Evolutionary conservation across 2,888 invertebrate species (phyloP), one percentile per base, ranked within the genome.

Genomic region (Stenurella melanura): DNA sequence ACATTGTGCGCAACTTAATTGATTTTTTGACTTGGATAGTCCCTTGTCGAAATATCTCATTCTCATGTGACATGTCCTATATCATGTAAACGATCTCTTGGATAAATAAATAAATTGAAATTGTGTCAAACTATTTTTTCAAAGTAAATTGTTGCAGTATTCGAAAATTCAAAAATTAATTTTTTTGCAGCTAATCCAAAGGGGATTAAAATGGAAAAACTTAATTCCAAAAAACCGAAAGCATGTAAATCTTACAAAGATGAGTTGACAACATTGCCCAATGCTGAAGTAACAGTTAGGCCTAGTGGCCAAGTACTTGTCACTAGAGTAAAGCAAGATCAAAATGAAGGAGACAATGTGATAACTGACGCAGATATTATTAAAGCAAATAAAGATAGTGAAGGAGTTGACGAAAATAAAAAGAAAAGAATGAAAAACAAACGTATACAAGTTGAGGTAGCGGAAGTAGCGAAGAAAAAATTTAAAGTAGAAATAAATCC

Each of bases 261-360:
- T 82, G 93, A 94, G 86, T 88, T 94, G 38, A 91, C 92, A 12
- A 94, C 94, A 21, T 88, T 91, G 21, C 85, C 89, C 42, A 89
- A 91, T 75, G 88, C 90, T 60, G 89, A 85, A 79, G 93, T 94
- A 0, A 89, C 87, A 73, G 92, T 94, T 2, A 90, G 91, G 78
- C 93, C 93, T 30, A 91, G 91, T 85, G 94, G 94, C 54, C 88
- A 90, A 67, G 91, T 94, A 0, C 88, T 78, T 30, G 81, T 82
- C 0, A 81, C 50, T 7, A 34, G 30, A 34, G 30, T 34, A 34
- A 34, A 34, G 30, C 30, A 34, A 6, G 9, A 12, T 42, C 0
- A 42, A 42, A 12, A 12, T 42, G 42, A 42, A 9, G 12, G 11
- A 12, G 42, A 42, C 2, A 42, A 42, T 12, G 42, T 42, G 12